Evolutionary conservation across 2,888 invertebrate species (phyloP).

Genomic region (Meliscaeva auricollis): DNA sequence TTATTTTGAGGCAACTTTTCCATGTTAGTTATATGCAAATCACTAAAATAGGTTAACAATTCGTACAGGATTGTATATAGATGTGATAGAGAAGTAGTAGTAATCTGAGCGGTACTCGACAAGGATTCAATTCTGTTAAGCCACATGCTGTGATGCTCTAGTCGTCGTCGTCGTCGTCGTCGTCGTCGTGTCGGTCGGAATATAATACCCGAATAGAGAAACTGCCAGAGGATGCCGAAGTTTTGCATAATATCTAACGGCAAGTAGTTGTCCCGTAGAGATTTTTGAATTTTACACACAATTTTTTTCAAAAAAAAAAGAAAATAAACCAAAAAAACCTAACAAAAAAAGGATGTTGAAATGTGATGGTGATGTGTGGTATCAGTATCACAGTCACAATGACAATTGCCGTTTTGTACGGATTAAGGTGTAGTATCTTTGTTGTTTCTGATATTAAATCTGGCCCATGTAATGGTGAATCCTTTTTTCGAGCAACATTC

Average conservation of each 20-base stretch:
- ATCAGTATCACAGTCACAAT: conserved; percentile 16
- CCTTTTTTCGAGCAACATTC: conserved; percentile 46
- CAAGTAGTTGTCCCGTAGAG: conserved; percentile 62
- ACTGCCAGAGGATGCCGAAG: conserved; percentile 7
- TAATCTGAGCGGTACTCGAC: conserved; percentile 63
- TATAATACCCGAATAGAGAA: conserved; percentile 2
- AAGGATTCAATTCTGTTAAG: conserved; percentile 73
- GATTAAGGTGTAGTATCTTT: conserved; percentile 8
- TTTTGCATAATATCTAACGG: conserved; percentile 65
- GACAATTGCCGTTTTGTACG: conserved; percentile 56
- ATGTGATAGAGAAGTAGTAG: conserved; percentile 35
- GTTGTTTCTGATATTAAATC: conserved; percentile 33
- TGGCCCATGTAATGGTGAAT: conserved; percentile 59
- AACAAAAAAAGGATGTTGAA: neutral
- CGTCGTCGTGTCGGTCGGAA: neutral
- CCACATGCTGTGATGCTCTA: conserved; percentile 63
- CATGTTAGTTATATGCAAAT: conserved; percentile 74
- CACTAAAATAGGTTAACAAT: conserved; percentile 74
- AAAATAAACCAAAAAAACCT: neutral
- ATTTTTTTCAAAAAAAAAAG: conserved; percentile 35
- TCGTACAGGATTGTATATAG: conserved; percentile 63
- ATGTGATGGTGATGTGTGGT: conserved; percentile 16
- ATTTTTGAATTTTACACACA: conserved; percentile 55
- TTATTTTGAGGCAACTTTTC: conserved; percentile 65
- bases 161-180: neutral